Conservation (phyloP, 2,888 invertebrate genomes). For the Ditula angustiorana region DNA sequence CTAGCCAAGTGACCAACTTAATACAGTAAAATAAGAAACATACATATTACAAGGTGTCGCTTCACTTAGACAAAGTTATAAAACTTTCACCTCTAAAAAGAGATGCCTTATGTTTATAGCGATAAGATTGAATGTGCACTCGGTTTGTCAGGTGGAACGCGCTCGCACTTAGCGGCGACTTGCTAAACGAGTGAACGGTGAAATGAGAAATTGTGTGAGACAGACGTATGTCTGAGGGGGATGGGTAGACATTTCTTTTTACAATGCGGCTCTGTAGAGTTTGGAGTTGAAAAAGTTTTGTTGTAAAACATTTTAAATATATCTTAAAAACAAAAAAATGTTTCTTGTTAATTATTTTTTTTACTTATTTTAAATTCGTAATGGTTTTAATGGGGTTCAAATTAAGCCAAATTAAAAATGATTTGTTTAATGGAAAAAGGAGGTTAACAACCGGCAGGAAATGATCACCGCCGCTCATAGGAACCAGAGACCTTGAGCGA, state of each 20-base stretch:
- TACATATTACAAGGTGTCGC: constrained; percentile 70
- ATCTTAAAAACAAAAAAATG: no score
- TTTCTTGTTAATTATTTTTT: background rate
- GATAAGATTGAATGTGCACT: constrained; percentile 42
- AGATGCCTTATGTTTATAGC: constrained; percentile 34
- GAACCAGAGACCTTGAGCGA: no score
- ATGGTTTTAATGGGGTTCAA: no score
- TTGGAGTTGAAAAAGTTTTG: constrained; percentile 46
- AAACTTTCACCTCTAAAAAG: constrained; percentile 50
- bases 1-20: constrained; percentile 85
- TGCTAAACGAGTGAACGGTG: constrained; percentile 85
- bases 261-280: constrained; percentile 55
- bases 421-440: no score
- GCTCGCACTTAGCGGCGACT: constrained; percentile 63
- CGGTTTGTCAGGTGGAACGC: constrained; percentile 54
- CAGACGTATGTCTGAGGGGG: constrained; percentile 65
- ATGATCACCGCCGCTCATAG: no score
- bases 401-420: no score
- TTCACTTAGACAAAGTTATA: constrained; percentile 61
- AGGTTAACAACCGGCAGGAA: no score
- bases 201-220: constrained; percentile 84
- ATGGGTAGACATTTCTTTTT: constrained; percentile 71
- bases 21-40: constrained; percentile 83
- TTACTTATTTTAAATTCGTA: no score
- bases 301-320: no score